Evolutionary conservation across 2,113 vertebrate species (phyloP), one percentile per base, ranked within the genome.

Genomic region (Entosphenus tridentatus): DNA sequence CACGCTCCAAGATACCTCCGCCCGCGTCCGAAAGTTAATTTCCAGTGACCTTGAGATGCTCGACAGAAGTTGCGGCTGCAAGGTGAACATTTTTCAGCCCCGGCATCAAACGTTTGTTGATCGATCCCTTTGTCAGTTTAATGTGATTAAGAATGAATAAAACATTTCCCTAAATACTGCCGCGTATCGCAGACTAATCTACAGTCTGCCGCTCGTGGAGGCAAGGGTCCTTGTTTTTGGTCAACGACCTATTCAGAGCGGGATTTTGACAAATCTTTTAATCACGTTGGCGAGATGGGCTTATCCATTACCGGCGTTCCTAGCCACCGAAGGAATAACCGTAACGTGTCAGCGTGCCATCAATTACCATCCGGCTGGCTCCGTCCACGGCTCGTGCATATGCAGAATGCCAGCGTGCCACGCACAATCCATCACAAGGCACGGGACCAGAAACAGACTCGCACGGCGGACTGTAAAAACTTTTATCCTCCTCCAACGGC

Each of bases 71-170:
- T 21, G 21, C 62, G 21, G 62, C n/a, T 10, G 62, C 62, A 65
- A 65, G 62, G 62, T 65, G 62, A 65, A 65, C 21, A 16, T 65
- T 65, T 21, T 21, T 65, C 21, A 16, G 62, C 10, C 62, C 2
- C 62, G 62, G 9, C 62, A 65, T 16, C 13, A 65, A 65, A 21
- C n/a, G 62, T 65, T 65, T 65, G 21, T 65, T 65, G 62, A 65
- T 65, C 21, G 62, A 65, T 65, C 62, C 62, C 8, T 65, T 65
- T 65, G 62, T 65, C 62, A 65, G 62, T 65, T 65, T 65, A 65
- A 65, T 65, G 62, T 65, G 62, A 65, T 65, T 65, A 65, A 65
- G 62, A 65, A 65, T 65, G 62, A 65, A 65, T 65, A 65, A 65
- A 65, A 65, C 62, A 65, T 65, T 65, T 65, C 21, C 62, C 62